Conservation (phyloP, 2,113 vertebrate species). For the Coreoperca whiteheadi region DNA sequence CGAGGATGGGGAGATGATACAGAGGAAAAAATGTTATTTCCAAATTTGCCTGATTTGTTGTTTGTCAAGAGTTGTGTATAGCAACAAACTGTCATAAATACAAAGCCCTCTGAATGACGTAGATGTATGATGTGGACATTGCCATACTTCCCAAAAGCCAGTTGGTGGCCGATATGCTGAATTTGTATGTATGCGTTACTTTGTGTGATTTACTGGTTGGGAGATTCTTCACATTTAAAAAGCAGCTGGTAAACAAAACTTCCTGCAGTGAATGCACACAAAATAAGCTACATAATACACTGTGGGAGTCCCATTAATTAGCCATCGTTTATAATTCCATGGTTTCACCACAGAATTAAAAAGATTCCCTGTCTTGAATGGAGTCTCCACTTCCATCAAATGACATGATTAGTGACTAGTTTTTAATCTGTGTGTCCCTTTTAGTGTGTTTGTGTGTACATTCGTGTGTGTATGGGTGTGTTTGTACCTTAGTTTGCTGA, state of each 20-base stretch:
- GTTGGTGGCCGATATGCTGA: conserved; percentile 39
- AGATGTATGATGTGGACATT: not conserved
- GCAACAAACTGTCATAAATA: not conserved
- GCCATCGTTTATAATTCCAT: not conserved
- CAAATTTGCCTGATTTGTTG: not conserved
- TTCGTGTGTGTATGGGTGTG: not conserved
- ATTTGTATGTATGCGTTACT: not conserved
- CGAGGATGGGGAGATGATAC: not conserved
- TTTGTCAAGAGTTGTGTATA: not conserved
- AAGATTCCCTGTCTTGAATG: not conserved
- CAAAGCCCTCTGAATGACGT: not conserved
- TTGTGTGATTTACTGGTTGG: not conserved
- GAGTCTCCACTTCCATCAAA: not conserved
- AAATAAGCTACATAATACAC: not conserved
- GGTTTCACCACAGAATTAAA: not conserved
- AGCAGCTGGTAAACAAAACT: not conserved
- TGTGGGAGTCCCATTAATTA: not conserved
- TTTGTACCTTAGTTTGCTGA: conserved; percentile 93
- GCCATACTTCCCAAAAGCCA: conserved; percentile 28
- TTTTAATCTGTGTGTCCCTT: not conserved
- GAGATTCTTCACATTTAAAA: conserved; percentile 11
- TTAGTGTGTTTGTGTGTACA: not conserved
- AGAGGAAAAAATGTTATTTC: not conserved
- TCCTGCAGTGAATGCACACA: not conserved
- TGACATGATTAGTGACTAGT: not conserved